Conservation (phyloP, 1,140 invertebrate genomes). For the Rhynchophorus ferrugineus region DNA sequence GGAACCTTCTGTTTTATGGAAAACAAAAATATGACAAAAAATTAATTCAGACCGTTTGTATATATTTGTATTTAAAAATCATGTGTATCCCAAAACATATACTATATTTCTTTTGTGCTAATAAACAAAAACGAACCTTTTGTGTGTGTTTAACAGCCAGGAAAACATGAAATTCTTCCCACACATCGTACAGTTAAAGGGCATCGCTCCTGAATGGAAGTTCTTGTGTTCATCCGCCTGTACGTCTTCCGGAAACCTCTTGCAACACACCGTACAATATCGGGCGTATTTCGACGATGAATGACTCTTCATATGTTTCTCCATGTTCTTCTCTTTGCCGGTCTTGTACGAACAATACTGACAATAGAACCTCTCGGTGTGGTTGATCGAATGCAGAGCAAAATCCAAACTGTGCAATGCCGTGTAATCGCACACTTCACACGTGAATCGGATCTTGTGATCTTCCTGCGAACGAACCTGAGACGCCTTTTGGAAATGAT, state of each 20-base stretch:
- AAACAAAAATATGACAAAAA: too few species aligned
- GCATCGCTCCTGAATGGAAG: slow-evolving; percentile 49
- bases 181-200: slow-evolving; percentile 53
- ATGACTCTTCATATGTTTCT: slow-evolving; percentile 34
- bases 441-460: slow-evolving; percentile 20
- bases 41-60: too few species aligned
- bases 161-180: slow-evolving; percentile 42
- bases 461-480: slow-evolving; percentile 4
- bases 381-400: slow-evolving; percentile 32
- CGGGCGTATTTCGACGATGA: slow-evolving; percentile 41
- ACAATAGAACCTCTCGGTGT: slow-evolving; percentile 36
- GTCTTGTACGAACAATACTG: slow-evolving; percentile 40
- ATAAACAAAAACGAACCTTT: too few species aligned
- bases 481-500: slow-evolving; percentile 7
- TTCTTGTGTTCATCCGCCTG: slow-evolving; percentile 39
- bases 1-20: too few species aligned
- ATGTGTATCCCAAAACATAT: too few species aligned
- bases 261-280: slow-evolving; percentile 42
- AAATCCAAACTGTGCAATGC: slow-evolving; percentile 27
- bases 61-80: too few species aligned
- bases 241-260: slow-evolving; percentile 42
- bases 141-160: slow-evolving; percentile 33
- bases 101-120: too few species aligned
- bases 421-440: slow-evolving; percentile 30
- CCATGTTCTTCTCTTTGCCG: slow-evolving; percentile 36